Base-by-base conservation (phyloP, 2,113 vertebrate genomes). In the Pterophyllum scalare region DNA sequence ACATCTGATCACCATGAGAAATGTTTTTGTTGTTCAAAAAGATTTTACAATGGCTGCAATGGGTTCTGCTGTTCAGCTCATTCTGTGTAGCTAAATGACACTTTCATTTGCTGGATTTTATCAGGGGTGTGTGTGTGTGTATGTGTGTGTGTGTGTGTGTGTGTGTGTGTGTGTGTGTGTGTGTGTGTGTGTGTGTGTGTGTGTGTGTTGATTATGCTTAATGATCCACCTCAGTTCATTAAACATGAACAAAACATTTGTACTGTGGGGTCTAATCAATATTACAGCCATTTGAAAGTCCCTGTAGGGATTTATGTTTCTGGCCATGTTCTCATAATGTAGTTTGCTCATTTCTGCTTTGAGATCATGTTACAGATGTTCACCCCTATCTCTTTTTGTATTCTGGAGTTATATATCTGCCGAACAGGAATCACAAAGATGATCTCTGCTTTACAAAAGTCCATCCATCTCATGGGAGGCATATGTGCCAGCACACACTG, bases 341-440 rank as follows among this genome's bases (percentile, higher is more conserved):
- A 28, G 17, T 85, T 20, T 20, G 57, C 62, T 70, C 40, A 76
- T 70, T 81, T 79, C 12, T 58, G 33, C 60, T 17, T 64, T 3
- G 6, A 35, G 22, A 33, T 65, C 20, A 65, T 65, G 13, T 60
- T 58, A 40, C 59, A 64, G n/a, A 75, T 76, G 17, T 7, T 52
- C 46, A 33, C 52, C 33, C 26, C 59, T 40, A 10, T 59, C 14
- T 8, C 40, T 85, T 19, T 43, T 8, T 40, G 22, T 38, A 77
- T 84, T 81, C 22, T 60, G 8, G 13, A 82, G 58, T 58, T 20
- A 80, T 86, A 86, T 77, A 77, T 81, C 67, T 83, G 54, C 54
- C 65, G 79, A 80, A 83, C 46, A 13, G 6, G 24, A n/a, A 54
- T 62, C 83, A 87, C 75, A 24, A 83, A 82, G 57, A 67, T 52